Base-by-base conservation (phyloP, 2,888 invertebrate genomes). In the Lobophora halterata region DNA sequence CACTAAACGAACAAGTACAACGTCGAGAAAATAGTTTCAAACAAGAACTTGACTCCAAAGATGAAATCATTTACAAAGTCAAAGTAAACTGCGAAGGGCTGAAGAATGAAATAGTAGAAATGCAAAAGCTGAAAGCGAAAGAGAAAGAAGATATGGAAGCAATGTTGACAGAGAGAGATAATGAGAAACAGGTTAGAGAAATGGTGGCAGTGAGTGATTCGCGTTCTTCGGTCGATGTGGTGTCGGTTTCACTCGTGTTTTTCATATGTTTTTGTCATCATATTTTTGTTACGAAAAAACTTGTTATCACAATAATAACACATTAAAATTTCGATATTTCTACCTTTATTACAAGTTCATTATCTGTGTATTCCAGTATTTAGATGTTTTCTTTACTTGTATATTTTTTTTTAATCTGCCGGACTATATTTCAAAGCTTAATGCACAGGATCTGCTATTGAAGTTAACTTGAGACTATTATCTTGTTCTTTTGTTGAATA, bases 171-270 rank as follows among this genome's bases (percentile, higher is more conserved):
- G 67, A 72, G 33, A 80, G 57, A 69, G 70, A 77, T 35, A 69
- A 49, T 46, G 71, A 75, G 35, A 66, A 55, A 47, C 75, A 86
- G 85, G 85, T 86, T 69, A 74, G 82, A 68, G 52, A 41, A 44
- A 46, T 38, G 43, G 42, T 58, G 51, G 42, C 9, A 53, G 54
- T 61, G 62, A 45, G 29, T 30, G 16, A 3, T n/a, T n/a, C n/a
- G n/a, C n/a, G n/a, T n/a, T n/a, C 19, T 30, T 50, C 31, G 21
- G 11, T 41, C 28, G 24, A 23, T 49, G 42, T 52, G 46, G 49
- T 49, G 46, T 24, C 27, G 48, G 48, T 49, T 23, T 17, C 18
- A 28, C 24, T 18, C 6, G 20, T 18, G 31, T 35, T 28, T 20
- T 17, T 12, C 17, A 17, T 32, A 20, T 5, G 7, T 27, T 27